Percentiles rank a stretch among this genome's conserved stretches.
Conservation (phyloP, 2,797 vertebrate genomes). For the Dendrocincla fuliginosa region DNA sequence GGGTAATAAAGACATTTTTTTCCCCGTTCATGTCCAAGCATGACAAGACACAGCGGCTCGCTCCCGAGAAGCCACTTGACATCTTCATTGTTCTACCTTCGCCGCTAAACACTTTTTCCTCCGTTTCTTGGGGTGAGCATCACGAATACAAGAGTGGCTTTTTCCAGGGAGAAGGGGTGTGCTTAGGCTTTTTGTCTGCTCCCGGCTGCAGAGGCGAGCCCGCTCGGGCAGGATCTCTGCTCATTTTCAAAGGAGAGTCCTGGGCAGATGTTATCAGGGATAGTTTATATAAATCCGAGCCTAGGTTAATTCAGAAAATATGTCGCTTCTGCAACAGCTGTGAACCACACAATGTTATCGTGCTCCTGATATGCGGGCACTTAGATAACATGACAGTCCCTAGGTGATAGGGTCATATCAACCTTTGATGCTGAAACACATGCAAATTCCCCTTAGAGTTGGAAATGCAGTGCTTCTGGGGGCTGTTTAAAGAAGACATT, state of each 20-base stretch:
- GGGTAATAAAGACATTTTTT: slow-evolving; percentile 73
- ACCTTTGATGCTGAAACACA: slow-evolving; percentile 54
- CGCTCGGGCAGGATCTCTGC: background rate
- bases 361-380: slow-evolving; percentile 10
- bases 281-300: slow-evolving; percentile 36
- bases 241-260: slow-evolving; percentile 29
- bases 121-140: background rate
- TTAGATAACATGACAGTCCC: slow-evolving; percentile 46
- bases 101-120: background rate
- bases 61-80: slow-evolving; percentile 57
- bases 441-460: slow-evolving; percentile 48
- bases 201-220: background rate
- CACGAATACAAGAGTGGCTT: background rate
- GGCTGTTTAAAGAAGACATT: slow-evolving; percentile 47
- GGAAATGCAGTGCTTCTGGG: slow-evolving; percentile 37
- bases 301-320: slow-evolving; percentile 48
- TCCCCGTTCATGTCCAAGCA: slow-evolving; percentile 48
- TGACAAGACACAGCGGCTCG: slow-evolving; percentile 53
- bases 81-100: slow-evolving; percentile 71
- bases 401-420: slow-evolving; percentile 19
- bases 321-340: slow-evolving; percentile 33
- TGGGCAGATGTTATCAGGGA: slow-evolving; percentile 41
- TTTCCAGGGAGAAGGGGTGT: background rate
- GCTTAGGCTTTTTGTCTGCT: background rate
- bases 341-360: slow-evolving; percentile 48